Conservation (phyloP, 2,113 vertebrate genomes). For the Salminus brasiliensis region DNA sequence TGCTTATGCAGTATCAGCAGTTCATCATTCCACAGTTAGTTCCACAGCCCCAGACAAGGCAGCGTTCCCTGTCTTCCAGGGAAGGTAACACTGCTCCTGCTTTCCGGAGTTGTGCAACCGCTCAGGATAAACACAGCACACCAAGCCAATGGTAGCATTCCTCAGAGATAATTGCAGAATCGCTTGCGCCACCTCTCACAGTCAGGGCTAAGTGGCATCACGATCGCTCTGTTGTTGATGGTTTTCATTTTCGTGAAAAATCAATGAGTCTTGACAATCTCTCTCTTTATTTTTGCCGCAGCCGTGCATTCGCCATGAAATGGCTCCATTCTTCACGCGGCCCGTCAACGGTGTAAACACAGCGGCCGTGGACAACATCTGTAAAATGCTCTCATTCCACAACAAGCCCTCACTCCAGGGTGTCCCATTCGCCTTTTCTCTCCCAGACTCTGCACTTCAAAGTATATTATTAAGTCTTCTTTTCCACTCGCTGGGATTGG, state of each 20-base stretch:
- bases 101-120: constrained; percentile 8
- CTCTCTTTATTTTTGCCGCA: constrained; percentile 43
- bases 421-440: constrained; percentile 13
- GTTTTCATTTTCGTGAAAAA: constrained; percentile 53
- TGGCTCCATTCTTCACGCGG: constrained; percentile 54
- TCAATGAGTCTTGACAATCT: constrained; percentile 55
- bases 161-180: constrained; percentile 14
- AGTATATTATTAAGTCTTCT: constrained; percentile 18
- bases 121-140: constrained; percentile 10
- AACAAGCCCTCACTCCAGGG: constrained; percentile 23
- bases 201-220: constrained; percentile 46
- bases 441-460: neutral
- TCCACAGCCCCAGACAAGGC: neutral
- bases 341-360: constrained; percentile 38
- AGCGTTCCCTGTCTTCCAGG: constrained; percentile 9
- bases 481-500: constrained; percentile 28
- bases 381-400: constrained; percentile 39
- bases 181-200: constrained; percentile 18
- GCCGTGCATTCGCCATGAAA: constrained; percentile 50
- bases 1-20: neutral
- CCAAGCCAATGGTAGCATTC: constrained; percentile 14
- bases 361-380: constrained; percentile 26
- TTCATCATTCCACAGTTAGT: neutral
- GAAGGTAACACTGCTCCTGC: constrained; percentile 11
- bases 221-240: constrained; percentile 50